These are phyloP conservation scores for Rhopalosiphum padi DNA, from an alignment of 1,140 invertebrate genomes.

Conservation along the genomic window DNA sequence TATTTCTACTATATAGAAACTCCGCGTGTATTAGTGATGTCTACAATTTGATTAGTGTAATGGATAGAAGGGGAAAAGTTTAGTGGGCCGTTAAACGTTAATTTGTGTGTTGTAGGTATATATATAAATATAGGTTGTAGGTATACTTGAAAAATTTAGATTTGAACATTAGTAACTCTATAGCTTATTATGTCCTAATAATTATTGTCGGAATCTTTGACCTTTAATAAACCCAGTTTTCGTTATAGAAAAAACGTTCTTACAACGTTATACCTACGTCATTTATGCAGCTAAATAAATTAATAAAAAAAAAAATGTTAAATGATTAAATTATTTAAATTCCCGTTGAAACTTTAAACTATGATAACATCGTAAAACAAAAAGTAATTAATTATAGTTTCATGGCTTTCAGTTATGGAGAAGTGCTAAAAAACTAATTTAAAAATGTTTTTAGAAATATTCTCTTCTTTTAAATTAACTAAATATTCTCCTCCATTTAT, in stretches of 20 bases:
- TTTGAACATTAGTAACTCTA: neutral
- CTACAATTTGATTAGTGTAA: neutral
- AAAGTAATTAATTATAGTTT: neutral
- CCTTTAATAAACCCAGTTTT: neutral
- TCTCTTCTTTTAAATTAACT: neutral
- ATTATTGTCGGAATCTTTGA: neutral
- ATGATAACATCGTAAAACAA: neutral
- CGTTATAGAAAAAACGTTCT: neutral
- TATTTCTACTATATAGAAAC: no score
- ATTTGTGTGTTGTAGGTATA: neutral
- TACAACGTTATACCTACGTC: no score
- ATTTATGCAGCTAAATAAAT: no score
- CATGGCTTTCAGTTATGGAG: neutral
- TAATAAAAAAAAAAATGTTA: no score
- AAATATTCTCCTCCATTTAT: neutral
- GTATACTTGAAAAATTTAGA: no score
- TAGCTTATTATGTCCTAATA: neutral
- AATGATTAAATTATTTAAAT: neutral
- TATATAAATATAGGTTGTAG: no score
- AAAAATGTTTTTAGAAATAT: neutral
- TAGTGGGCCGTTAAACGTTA: neutral
- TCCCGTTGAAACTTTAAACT: neutral
- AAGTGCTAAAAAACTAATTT: neutral
- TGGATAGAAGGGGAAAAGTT: neutral
- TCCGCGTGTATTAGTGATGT: no score